Conservation (phyloP, 2,888 invertebrate species). For the Xanthorhoe spadicearia region DNA sequence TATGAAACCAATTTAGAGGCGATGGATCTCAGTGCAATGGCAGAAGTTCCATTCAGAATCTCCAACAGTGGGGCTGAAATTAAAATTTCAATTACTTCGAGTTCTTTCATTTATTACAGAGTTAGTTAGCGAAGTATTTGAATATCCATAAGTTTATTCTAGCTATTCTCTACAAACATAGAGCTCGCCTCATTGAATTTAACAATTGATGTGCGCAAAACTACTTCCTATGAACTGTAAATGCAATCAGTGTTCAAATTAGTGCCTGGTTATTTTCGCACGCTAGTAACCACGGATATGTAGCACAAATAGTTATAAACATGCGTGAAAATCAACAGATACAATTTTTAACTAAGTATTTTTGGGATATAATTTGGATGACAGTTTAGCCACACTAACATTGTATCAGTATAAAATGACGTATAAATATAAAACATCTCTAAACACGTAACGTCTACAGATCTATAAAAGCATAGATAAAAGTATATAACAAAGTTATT, state of each 20-base stretch:
- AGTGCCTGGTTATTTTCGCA: too few species aligned
- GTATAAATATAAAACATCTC: background rate
- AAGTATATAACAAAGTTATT: background rate
- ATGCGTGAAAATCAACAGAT: too few species aligned
- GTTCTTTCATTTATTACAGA: background rate
- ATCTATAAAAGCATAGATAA: background rate
- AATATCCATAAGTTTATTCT: background rate
- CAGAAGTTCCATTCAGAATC: conserved; percentile 89
- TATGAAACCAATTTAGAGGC: conserved; percentile 89
- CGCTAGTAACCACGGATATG: too few species aligned
- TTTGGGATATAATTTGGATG: too few species aligned
- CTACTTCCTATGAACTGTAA: too few species aligned
- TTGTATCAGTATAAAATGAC: too few species aligned
- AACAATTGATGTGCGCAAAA: too few species aligned
- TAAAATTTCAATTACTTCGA: conserved; percentile 6
- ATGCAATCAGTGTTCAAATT: too few species aligned
- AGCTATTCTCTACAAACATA: background rate
- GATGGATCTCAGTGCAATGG: conserved; percentile 89
- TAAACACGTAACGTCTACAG: background rate
- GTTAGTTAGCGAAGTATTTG: background rate
- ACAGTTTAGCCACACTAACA: too few species aligned
- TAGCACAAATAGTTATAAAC: too few species aligned
- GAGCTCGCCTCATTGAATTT: too few species aligned
- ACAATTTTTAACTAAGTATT: too few species aligned
- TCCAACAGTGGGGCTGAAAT: conserved; percentile 87